Base-by-base conservation (phyloP, 2,888 invertebrate species). In the Dolomedes plantarius region DNA sequence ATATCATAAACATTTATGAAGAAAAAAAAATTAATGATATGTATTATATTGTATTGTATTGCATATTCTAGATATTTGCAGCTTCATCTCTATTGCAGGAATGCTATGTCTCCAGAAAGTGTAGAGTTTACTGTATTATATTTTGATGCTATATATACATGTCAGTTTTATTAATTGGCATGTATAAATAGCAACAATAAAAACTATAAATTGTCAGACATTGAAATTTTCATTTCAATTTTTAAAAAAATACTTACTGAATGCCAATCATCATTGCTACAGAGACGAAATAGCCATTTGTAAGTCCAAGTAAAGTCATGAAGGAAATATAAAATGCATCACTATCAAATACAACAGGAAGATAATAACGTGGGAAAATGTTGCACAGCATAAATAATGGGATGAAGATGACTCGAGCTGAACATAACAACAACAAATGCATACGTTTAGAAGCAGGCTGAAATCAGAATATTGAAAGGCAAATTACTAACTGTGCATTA, bases 281-380 rank as follows among this genome's bases (percentile, higher is more conserved):
- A 90, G 97, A 97, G 41, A 96, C 95, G 46, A 98, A 92, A 91
- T 98, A 98, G 16, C 98, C 98, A 91, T 98, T 98, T 88, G 95
- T 94, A 88, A 97, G 91, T 0, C 96, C 95, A 92, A 97, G 96
- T 0, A 94, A 89, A 9, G 95, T 92, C 90, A 96, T 95, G 90
- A 98, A 94, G 64, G 94, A 90, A 11, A 91, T 89, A 27, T 91
- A 92, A 64, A 89, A 90, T 23, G 89, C 89, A 88, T 98, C 98
- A 90, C 94, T 94, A 28, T 94, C 92, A 90, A 98, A 95, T 56
- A 96, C 91, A 9, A 96, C 95, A 1, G 95, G 95, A 88, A 96
- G 92, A 91, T 95, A 93, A 86, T 93, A 92, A 86, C 97, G 93
- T 0, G 97, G 96, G 89, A 95, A 95, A 0, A 95, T 95, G 92